Conservation (phyloP, 2,888 invertebrate genomes). For the Acanthococcus lagerstroemiae region DNA sequence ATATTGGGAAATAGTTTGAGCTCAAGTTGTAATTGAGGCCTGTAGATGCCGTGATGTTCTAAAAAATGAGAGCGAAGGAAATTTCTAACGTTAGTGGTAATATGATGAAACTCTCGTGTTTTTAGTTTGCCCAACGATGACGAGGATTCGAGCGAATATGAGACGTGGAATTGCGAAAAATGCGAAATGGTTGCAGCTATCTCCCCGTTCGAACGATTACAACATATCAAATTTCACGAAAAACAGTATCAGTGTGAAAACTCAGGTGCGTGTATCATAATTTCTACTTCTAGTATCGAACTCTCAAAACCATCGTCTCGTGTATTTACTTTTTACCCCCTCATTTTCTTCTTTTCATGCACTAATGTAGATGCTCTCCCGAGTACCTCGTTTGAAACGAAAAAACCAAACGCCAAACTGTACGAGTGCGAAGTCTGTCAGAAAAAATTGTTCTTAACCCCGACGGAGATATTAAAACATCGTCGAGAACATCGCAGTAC, state of each 20-base stretch:
- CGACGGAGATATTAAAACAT: constrained; percentile 77
- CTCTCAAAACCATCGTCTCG: not conserved
- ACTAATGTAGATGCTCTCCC: not conserved
- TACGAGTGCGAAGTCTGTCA: constrained; percentile 66
- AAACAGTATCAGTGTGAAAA: too few species aligned
- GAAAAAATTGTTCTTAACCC: constrained; percentile 56
- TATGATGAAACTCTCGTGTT: too few species aligned
- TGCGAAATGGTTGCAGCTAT: constrained; percentile 56
- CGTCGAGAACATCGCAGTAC: constrained; percentile 50
- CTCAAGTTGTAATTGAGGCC: too few species aligned
- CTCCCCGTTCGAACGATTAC: constrained; percentile 59
- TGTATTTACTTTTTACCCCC: not conserved
- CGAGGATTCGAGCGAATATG: constrained; percentile 51
- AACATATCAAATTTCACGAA: constrained; percentile 55
- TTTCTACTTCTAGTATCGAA: not conserved
- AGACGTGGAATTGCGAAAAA: constrained; percentile 61
- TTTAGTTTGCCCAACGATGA: constrained; percentile 52
- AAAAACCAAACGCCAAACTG: constrained; percentile 50
- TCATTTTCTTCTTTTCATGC: not conserved
- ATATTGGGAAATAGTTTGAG: too few species aligned
- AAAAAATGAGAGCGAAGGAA: too few species aligned
- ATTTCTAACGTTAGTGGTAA: too few species aligned
- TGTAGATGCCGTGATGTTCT: too few species aligned
- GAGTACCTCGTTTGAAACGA: not conserved
- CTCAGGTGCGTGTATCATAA: not conserved